A percentile compares a stretch with the other conserved stretches of the same genome.
Conservation (phyloP, 1,140 invertebrate species). For the Bombus terrestris region DNA sequence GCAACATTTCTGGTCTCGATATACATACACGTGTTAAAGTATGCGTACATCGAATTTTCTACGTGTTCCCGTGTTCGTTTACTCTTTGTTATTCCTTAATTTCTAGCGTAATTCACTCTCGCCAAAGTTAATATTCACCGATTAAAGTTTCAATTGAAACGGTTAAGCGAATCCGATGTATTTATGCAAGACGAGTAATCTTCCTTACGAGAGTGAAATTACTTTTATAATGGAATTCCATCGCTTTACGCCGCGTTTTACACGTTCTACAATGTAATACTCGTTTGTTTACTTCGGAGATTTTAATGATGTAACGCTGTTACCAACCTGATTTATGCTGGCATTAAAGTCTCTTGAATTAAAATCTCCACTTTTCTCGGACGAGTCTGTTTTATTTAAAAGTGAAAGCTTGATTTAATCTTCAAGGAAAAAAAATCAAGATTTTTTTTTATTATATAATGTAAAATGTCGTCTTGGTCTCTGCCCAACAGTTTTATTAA, state of each 20-base stretch:
- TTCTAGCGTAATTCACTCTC: no score
- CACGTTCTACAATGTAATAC: background rate
- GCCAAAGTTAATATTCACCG: background rate
- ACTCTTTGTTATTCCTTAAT: background rate
- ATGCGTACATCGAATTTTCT: background rate
- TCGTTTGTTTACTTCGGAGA: background rate
- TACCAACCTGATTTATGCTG: background rate
- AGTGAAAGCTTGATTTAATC: no score
- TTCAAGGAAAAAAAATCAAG: no score
- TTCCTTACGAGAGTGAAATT: background rate
- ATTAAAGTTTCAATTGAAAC: background rate
- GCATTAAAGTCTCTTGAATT: constrained; percentile 24
- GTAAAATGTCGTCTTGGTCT: background rate
- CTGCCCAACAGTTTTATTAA: no score
- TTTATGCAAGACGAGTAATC: background rate
- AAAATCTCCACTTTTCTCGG: background rate
- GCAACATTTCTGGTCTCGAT: no score
- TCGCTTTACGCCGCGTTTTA: background rate
- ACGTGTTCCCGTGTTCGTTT: background rate
- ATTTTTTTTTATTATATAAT: no score
- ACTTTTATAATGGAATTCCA: background rate
- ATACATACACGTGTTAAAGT: no score
- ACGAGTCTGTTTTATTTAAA: no score
- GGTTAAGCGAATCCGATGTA: background rate
- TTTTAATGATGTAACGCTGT: background rate